Evolutionary conservation across 2,888 invertebrate species (phyloP), one percentile per base, ranked within the genome.

Genomic region (Axea sp.): DNA sequence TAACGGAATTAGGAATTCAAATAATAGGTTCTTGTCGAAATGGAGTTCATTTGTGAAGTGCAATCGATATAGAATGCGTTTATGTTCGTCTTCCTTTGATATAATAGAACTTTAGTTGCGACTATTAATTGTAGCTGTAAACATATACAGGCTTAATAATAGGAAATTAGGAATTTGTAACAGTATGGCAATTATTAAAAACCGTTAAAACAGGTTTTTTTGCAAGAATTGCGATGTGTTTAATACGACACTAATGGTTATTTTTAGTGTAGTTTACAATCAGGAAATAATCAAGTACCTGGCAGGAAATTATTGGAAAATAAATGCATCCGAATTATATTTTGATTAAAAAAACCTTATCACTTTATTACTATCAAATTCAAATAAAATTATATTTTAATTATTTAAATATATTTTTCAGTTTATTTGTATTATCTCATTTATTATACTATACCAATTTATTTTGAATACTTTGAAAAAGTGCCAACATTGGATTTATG

Each of bases 141-240:
- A 53, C 60, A 53, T 51, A 65, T 45, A 49, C 69, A 26, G 45
- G 37, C 53, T 60, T 57, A 69, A 60, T 60, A 39, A 69, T 69
- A 43, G 60, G 60, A 69, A 69, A 69, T 69, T 60, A 53, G 69
- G 39, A 69, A 60, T 69, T 69, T 35, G 69, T 59, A 53, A 45
- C 60, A 53, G 41, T 26, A 35, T 49, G 6, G 33, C 49, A 14
- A 15, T 57, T 8, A 59, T 68, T 68, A 33, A 8, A 26, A 15
- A 59, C 60, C 53, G 59, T 60, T 68, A 57, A 31, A 0, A 6
- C 47, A 9, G 11, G 37, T 41, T 68, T 59, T 68, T 31, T 57
- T 37, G 12, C 31, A 47, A 41, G 7, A 37, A 24, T 12, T n/a
- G 12, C 31, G 19, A 24, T 4, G 24, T 37, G 43, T 55, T 45